phyloP scores from a whole-genome alignment of 2,888 invertebrate genomes.

The Diarsia dahlii region DNA sequence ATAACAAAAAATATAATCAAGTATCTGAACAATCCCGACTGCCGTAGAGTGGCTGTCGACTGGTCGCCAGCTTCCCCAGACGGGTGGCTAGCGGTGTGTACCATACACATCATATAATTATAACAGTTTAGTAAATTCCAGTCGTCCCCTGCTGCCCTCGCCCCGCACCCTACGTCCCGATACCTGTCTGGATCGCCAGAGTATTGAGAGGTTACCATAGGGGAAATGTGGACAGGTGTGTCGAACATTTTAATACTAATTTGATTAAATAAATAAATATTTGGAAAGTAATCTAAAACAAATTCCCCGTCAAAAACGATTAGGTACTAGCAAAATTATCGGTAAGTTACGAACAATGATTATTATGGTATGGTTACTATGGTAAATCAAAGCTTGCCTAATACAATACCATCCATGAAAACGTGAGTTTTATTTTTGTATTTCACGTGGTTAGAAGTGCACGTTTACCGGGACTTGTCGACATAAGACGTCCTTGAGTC shows the following conservation, averaged over 20 bases:
- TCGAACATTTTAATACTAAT: background rate
- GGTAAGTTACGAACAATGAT: background rate
- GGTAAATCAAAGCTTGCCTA: background rate
- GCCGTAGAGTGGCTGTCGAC: conserved; percentile 5
- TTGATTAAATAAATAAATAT: background rate
- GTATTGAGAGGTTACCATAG: background rate
- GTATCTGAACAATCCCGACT: background rate
- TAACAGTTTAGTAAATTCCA: conserved; percentile 1
- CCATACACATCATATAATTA: background rate
- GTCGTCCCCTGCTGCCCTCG: background rate
- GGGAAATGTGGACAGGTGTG: background rate
- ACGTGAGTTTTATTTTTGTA: background rate
- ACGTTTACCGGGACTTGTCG: background rate
- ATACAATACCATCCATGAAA: background rate
- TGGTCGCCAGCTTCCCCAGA: background rate
- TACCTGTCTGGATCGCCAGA: conserved; percentile 25
- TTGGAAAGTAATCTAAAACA: background rate
- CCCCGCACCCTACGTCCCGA: background rate
- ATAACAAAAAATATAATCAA: no score
- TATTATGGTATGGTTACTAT: background rate
- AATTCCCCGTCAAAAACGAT: background rate
- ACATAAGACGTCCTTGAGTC: no score
- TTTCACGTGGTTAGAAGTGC: background rate
- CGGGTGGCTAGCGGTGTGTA: background rate
- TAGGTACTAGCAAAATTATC: background rate